A percentile compares a stretch with the other conserved stretches of the same genome.
phyloP scores from a whole-genome alignment of 2,113 vertebrate genomes.

The Ceuthmochares aereus region DNA sequence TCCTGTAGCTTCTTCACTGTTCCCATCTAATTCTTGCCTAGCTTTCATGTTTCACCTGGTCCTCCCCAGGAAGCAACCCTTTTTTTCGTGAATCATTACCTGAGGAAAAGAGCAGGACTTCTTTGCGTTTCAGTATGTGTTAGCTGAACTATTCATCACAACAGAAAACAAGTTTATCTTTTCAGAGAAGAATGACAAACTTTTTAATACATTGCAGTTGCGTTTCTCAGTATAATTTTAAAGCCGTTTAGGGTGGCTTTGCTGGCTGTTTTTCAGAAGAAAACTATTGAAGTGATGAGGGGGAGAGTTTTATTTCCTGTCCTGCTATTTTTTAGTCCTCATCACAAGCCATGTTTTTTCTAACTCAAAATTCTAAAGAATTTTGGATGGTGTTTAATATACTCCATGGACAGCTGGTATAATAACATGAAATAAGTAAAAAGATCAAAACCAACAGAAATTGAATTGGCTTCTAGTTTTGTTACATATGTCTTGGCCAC shows the following conservation, averaged over 20 bases:
- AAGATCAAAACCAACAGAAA: not conserved
- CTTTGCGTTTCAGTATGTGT: not conserved
- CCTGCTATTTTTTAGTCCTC: not conserved
- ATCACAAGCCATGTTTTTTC: not conserved
- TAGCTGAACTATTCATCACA: not conserved
- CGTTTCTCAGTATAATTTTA: not conserved
- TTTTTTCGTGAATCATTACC: not conserved
- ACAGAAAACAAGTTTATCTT: not conserved
- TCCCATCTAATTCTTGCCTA: not conserved
- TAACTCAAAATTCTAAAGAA: not conserved
- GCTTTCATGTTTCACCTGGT: not conserved
- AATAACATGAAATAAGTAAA: not conserved
- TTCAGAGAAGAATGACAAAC: not conserved
- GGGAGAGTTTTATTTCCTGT: not conserved
- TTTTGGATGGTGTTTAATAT: not conserved
- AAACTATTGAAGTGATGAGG: not conserved
- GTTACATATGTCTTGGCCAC: not conserved
- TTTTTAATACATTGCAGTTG: not conserved
- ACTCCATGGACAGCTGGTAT: not conserved
- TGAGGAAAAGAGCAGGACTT: not conserved
- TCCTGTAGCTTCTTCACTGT: not conserved
- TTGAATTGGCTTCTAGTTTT: not conserved
- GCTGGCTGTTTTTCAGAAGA: not conserved
- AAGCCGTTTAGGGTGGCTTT: not conserved
- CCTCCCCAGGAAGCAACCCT: not conserved